Percentiles rank a stretch among this genome's conserved stretches.
phyloP scores from a whole-genome alignment of 1,140 invertebrate species.

The Lordiphosa collinella region DNA sequence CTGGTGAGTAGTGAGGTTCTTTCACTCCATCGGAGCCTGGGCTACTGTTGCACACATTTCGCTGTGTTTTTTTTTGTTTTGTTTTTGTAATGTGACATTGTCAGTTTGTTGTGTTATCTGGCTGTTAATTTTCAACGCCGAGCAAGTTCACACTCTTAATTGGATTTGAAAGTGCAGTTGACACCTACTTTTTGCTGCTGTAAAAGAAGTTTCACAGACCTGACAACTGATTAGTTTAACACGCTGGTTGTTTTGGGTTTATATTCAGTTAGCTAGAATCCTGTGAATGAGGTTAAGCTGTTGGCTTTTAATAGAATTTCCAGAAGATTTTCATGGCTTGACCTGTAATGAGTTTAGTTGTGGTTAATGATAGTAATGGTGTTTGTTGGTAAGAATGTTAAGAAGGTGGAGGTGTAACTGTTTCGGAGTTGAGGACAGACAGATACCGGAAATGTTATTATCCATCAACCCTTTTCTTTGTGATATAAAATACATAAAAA shows the following conservation, averaged over 20 bases:
- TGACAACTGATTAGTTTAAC: conserved; percentile 63
- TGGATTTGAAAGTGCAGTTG: conserved; percentile 70
- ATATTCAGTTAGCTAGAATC: conserved; percentile 19
- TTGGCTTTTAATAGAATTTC: too few relatives aligned
- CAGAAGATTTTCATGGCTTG: conserved; percentile 8
- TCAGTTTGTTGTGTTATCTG: conserved; percentile 60
- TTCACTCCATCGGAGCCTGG: not conserved
- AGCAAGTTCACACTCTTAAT: conserved; percentile 75
- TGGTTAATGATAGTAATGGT: conserved; percentile 51
- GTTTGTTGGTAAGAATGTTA: not conserved
- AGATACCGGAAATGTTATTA: too few relatives aligned
- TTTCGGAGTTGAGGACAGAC: not conserved
- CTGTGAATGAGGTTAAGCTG: conserved; percentile 58
- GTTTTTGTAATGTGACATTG: conserved; percentile 70
- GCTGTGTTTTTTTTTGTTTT: conserved; percentile 58
- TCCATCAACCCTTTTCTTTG: too few relatives aligned
- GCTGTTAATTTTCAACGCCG: conserved; percentile 61
- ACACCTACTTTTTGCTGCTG: conserved; percentile 29
- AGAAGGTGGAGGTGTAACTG: not conserved
- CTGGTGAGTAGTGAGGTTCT: conserved; percentile 15
- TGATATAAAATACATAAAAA: too few relatives aligned
- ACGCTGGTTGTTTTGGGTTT: conserved; percentile 26
- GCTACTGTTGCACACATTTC: conserved; percentile 69
- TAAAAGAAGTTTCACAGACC: conserved; percentile 14
- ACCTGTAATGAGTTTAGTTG: conserved; percentile 36